These are phyloP conservation scores for Nipponacmea schrenckii DNA, from an alignment of 2,888 invertebrate species.

Conservation along the genomic window DNA sequence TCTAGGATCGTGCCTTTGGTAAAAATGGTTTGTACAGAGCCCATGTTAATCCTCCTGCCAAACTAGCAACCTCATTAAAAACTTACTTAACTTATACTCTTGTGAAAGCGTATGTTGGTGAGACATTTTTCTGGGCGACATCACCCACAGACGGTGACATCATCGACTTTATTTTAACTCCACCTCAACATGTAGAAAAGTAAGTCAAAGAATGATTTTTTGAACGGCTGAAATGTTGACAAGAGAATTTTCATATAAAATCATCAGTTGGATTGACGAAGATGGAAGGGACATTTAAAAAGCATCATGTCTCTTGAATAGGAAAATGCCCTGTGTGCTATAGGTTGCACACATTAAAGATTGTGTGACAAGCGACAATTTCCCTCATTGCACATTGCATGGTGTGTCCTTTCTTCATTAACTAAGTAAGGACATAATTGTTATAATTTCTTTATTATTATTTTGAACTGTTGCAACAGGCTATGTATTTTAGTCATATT, in stretches of 20 bases:
- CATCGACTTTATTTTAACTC: constrained; percentile 82
- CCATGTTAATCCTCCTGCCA: constrained; percentile 66
- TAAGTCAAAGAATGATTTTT: constrained; percentile 63
- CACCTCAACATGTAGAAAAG: constrained; percentile 79
- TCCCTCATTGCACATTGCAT: neutral
- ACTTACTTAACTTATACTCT: constrained; percentile 84
- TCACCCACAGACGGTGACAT: constrained; percentile 85
- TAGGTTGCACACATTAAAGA: too few species aligned
- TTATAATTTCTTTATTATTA: too few species aligned
- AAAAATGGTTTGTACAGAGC: constrained; percentile 76
- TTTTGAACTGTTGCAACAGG: too few species aligned
- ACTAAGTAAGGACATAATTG: too few species aligned
- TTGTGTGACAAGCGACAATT: too few species aligned
- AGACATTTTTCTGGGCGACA: constrained; percentile 91
- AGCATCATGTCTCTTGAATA: neutral
- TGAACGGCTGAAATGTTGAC: neutral
- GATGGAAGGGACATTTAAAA: too few species aligned
- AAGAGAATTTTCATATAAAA: too few species aligned
- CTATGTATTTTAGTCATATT: too few species aligned
- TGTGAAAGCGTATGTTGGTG: constrained; percentile 84
- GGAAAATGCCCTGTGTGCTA: too few species aligned
- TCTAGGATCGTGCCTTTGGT: constrained; percentile 88
- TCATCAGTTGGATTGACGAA: too few species aligned
- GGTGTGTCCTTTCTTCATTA: too few species aligned
- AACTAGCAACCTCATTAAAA: constrained; percentile 79